Base-by-base conservation (phyloP, 2,888 invertebrate genomes). In the Leptura quadrifasciata region DNA sequence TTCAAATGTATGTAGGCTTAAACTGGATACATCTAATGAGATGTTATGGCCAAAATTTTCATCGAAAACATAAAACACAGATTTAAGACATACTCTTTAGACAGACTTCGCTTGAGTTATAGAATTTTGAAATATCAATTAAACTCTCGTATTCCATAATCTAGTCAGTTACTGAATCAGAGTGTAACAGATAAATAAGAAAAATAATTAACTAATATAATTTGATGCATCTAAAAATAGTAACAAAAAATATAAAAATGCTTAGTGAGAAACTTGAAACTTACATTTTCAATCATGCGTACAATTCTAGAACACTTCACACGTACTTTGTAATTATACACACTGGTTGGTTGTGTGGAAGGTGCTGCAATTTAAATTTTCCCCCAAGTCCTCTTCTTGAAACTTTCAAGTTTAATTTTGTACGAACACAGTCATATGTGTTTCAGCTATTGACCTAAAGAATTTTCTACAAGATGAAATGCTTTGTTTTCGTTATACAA, bases 381-480 rank as follows among this genome's bases (percentile, higher is more conserved):
- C 65, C 65, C 65, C 24, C 21, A 15, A 55, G 31, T 31, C 17
- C 57, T 1, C 68, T 55, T 27, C 60, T 27, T 18, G 20, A 65
- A 68, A 68, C 31, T 68, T 24, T 35, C 54, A 21, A 31, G 68
- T 68, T 68, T 68, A 68, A 68, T 55, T 68, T 55, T 68, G 27
- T 55, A 31, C 18, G 55, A 68, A 68, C 24, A 21, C 20, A 68
- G 15, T 27, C 24, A 20, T 35, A 55, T 57, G 68, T 68, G 47
- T 57, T 31, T 57, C 47, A 12, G 54, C 54, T 55, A 55, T 52
- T 55, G 54, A 68, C 27, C 24, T 31, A 31, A 18, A 1, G 27
- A 60, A 60, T 24, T 24, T 57, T 21, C 57, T 15, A 21, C 20
- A 57, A 57, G 20, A 57, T 20, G 57, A 57, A 10, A 21, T 20